phyloP scores from a whole-genome alignment of 2,797 vertebrate genomes.

The Parotocinclus haroldoi region DNA sequence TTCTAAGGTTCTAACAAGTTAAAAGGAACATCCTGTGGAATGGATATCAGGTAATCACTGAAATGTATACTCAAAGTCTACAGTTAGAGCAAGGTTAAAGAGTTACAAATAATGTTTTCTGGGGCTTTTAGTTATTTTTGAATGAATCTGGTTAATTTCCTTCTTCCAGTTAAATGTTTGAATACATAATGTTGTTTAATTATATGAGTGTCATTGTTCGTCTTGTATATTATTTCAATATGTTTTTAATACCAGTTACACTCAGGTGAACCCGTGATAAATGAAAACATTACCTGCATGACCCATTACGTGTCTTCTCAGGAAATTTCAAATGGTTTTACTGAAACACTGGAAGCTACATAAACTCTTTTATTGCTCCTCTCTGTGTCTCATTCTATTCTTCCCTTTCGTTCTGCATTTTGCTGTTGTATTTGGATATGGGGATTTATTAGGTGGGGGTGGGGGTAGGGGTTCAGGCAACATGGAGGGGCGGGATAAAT shows the following conservation, averaged over 20 bases:
- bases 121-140: too few species aligned
- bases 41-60: conserved; percentile 11
- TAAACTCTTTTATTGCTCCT: background rate
- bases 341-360: conserved; percentile 39
- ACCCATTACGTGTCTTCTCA: conserved; percentile 10
- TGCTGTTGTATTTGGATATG: conserved; percentile 21
- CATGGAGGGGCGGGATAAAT: background rate
- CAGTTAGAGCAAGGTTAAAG: background rate
- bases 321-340: conserved; percentile 50
- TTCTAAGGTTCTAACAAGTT: background rate
- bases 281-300: conserved; percentile 21
- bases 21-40: conserved; percentile 6
- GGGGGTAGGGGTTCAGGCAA: background rate
- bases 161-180: background rate
- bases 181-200: background rate
- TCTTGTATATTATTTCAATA: too few species aligned
- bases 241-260: background rate
- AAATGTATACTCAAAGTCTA: conserved; percentile 16
- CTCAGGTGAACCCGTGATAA: background rate
- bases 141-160: background rate
- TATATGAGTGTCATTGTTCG: background rate
- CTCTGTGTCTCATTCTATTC: background rate
- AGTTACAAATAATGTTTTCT: background rate
- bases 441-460: background rate
- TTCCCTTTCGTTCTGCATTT: conserved; percentile 11